Conservation (phyloP, 2,113 vertebrate genomes). For the Hyperopisus bebe region DNA sequence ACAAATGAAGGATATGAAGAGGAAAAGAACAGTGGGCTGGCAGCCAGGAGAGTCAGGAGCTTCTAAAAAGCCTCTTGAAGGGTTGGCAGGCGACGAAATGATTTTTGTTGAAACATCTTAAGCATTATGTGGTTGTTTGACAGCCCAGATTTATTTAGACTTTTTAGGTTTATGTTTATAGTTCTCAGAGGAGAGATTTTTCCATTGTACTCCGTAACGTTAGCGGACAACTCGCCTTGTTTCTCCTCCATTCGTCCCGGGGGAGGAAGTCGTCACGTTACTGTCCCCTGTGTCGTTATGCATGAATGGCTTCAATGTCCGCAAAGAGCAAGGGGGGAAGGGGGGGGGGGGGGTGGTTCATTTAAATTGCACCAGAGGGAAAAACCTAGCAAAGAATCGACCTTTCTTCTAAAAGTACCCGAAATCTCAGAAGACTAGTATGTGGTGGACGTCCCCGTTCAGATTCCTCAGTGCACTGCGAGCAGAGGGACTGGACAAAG, state of each 20-base stretch:
- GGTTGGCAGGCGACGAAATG: not conserved
- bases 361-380: not conserved
- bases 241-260: not conserved
- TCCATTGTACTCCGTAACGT: not conserved
- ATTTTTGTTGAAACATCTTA: not conserved
- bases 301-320: not conserved
- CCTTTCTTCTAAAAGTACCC: not conserved
- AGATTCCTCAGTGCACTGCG: not conserved
- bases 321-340: not conserved
- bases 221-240: not conserved
- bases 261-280: not conserved
- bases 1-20: not conserved
- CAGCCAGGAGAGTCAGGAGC: not conserved
- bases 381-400: not conserved
- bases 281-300: not conserved
- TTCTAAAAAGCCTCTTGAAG: not conserved
- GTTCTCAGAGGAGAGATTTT: not conserved
- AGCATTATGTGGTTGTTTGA: not conserved
- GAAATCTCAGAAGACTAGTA: not conserved
- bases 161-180: not conserved
- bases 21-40: not conserved
- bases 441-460: not conserved
- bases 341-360: too few relatives aligned
- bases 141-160: not conserved
- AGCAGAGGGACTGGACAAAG: not conserved